Evolutionary conservation across 2,888 invertebrate genomes (phyloP).

Genomic region (Pseudoips prasinana): DNA sequence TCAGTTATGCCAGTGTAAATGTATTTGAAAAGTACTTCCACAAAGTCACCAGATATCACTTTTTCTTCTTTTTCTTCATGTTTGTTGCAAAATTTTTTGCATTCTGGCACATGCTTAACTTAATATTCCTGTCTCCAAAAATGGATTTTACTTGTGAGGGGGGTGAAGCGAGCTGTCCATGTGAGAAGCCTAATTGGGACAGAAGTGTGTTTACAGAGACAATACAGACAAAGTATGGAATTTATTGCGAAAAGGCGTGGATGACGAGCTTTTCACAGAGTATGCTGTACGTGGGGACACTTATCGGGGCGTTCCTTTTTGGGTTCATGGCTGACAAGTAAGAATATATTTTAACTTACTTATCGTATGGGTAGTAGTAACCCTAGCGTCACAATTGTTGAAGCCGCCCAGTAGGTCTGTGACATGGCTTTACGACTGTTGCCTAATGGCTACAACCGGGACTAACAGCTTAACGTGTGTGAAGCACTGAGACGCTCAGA

Average conservation of each 20-base stretch:
- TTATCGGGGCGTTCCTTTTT: conserved; percentile 53
- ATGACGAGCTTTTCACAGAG: conserved; percentile 57
- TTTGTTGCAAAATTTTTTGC: conserved; percentile 52
- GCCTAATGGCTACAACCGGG: too few species aligned
- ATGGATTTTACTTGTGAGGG: conserved; percentile 47
- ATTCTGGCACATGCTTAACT: conserved; percentile 59
- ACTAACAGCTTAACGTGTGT: too few species aligned
- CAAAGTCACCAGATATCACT: conserved; percentile 49
- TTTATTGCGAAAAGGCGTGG: conserved; percentile 52
- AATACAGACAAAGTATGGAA: conserved; percentile 53
- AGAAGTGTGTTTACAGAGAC: conserved; percentile 53
- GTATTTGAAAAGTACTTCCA: conserved; percentile 57
- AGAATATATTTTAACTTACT: too few species aligned
- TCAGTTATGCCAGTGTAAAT: too few species aligned
- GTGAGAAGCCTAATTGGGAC: conserved; percentile 51
- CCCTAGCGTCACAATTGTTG: too few species aligned
- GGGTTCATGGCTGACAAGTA: conserved; percentile 64
- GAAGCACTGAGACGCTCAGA: too few species aligned
- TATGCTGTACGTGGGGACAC: conserved; percentile 50
- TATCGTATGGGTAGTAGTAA: too few species aligned
- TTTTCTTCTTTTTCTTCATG: conserved; percentile 46
- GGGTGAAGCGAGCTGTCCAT: conserved; percentile 40
- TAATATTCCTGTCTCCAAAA: conserved; percentile 60
- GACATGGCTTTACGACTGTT: too few species aligned
- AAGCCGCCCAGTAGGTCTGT: too few species aligned